These are phyloP conservation scores for Antheraea yamamai DNA, from an alignment of 2,888 invertebrate genomes.

Conservation along the genomic window DNA sequence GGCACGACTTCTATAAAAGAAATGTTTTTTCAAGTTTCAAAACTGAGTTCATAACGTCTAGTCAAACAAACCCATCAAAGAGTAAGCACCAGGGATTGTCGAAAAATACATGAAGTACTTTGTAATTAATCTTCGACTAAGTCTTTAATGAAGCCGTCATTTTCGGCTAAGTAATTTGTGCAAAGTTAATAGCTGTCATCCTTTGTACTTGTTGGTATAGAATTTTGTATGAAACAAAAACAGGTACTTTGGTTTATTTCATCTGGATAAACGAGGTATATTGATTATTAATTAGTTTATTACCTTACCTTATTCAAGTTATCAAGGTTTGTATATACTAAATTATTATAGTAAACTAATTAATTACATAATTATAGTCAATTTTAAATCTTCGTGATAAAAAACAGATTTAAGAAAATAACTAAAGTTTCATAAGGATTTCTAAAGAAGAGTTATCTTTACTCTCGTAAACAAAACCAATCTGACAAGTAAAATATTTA, in stretches of 20 bases:
- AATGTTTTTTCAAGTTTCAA: neutral
- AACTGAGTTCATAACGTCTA: neutral
- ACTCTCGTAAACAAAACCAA: conserved; percentile 38
- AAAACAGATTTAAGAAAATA: neutral
- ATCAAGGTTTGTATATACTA: neutral
- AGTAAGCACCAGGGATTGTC: neutral
- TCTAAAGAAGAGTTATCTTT: conserved; percentile 6
- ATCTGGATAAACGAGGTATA: neutral
- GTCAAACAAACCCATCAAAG: neutral
- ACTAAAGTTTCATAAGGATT: neutral
- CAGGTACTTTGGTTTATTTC: neutral
- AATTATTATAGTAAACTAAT: neutral
- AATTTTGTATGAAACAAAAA: neutral
- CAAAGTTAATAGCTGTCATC: conserved; percentile 37
- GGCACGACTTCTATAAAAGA: neutral
- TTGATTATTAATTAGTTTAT: neutral
- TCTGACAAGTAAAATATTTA: conserved; percentile 62
- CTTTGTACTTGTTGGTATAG: conserved; percentile 27
- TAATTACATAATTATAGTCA: neutral
- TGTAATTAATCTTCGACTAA: conserved; percentile 39
- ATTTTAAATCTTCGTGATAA: neutral
- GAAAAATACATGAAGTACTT: conserved; percentile 23
- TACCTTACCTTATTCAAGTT: neutral
- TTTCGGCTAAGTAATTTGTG: conserved; percentile 42
- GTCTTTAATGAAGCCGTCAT: conserved; percentile 44